Evolutionary conservation across 2,113 vertebrate species (phyloP).

Genomic region (Beaufortia kweichowensis): DNA sequence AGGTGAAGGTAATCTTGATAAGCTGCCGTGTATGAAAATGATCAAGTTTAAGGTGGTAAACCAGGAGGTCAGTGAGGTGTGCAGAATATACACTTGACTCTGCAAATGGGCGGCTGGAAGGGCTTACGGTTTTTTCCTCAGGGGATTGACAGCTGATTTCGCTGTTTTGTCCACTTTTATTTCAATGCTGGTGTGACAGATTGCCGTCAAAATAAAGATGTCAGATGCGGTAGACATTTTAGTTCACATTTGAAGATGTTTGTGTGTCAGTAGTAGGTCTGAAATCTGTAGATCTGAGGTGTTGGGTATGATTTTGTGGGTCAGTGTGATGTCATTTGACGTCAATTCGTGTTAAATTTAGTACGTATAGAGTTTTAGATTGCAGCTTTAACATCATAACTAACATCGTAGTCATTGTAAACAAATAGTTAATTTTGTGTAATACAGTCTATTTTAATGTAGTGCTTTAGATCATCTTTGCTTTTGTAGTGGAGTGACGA

Average conservation of each 20-base stretch:
- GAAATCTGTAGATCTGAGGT: no score
- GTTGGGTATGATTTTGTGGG: no score
- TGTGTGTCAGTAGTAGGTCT: background rate
- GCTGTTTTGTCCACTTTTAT: slow-evolving; percentile 7
- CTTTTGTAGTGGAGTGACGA: background rate
- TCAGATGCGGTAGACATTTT: background rate
- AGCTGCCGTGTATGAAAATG: background rate
- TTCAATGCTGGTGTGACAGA: background rate
- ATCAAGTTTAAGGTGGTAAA: slow-evolving; percentile 2
- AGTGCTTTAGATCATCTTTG: no score
- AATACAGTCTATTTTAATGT: no score
- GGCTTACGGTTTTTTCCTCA: slow-evolving; percentile 7
- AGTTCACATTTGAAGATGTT: background rate
- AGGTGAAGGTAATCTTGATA: slow-evolving; percentile 4
- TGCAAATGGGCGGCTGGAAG: slow-evolving; percentile 26
- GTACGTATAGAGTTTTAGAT: no score
- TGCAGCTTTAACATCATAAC: no score
- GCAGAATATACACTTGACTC: slow-evolving; percentile 29
- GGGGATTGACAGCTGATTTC: slow-evolving; percentile 18
- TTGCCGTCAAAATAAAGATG: background rate
- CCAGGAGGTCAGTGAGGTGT: slow-evolving; percentile 2
- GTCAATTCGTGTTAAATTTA: no score
- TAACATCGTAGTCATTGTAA: no score
- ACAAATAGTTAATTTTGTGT: no score
- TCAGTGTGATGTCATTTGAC: no score